phyloP scores from a whole-genome alignment of 2,797 vertebrate species.

The Pristis pectinata region DNA sequence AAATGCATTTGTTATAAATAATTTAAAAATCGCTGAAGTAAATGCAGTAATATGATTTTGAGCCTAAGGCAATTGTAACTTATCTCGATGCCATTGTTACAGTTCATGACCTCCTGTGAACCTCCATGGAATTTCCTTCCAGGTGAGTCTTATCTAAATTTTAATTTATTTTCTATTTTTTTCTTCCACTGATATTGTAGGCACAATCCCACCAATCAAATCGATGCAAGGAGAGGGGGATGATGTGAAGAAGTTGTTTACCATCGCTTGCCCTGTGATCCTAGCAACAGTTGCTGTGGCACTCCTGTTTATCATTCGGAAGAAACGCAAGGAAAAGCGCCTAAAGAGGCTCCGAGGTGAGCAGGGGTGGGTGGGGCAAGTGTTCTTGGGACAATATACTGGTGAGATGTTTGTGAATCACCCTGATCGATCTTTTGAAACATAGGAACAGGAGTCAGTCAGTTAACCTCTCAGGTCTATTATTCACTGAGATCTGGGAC shows the following conservation, averaged over 20 bases:
- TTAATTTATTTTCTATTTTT: not conserved
- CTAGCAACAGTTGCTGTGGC: conserved; percentile 85
- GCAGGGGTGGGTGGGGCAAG: conserved; percentile 16
- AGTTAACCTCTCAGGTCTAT: too few species aligned
- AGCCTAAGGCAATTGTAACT: conserved; percentile 2
- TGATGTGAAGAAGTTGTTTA: conserved; percentile 94
- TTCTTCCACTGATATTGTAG: conserved; percentile 51
- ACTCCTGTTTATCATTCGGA: conserved; percentile 87
- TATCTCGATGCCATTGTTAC: not conserved
- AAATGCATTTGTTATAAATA: not conserved
- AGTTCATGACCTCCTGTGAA: not conserved
- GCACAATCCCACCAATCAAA: conserved; percentile 94
- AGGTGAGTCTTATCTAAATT: not conserved
- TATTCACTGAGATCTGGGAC: too few species aligned
- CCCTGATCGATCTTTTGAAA: not conserved
- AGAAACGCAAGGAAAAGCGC: conserved; percentile 93
- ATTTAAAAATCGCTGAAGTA: not conserved
- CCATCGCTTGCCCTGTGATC: conserved; percentile 90
- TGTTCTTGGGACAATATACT: not conserved
- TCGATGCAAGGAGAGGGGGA: conserved; percentile 88
- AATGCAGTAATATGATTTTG: conserved; percentile 15
- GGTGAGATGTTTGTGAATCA: not conserved
- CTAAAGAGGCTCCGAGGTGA: conserved; percentile 90
- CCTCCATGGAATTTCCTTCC: not conserved
- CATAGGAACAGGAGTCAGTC: too few species aligned